These are phyloP conservation scores for Hyperoplus lanceolatus DNA, from an alignment of 2,797 vertebrate genomes.

Conservation along the genomic window DNA sequence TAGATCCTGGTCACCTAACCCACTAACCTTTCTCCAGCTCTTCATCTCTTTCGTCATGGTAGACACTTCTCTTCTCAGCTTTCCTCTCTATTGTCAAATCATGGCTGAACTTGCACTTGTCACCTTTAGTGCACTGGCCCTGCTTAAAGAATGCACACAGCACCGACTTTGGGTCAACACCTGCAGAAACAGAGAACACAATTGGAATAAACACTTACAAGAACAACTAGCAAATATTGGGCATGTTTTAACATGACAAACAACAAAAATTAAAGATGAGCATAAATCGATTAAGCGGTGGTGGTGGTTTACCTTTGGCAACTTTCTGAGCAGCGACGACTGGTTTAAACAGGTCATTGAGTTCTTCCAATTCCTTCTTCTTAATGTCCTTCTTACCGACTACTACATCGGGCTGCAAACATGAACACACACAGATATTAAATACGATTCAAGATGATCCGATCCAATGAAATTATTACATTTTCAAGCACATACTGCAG, in stretches of 20 bases:
- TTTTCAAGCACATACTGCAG: neutral
- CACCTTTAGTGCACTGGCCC: slow-evolving; percentile 98
- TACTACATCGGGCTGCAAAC: slow-evolving; percentile 86
- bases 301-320: slow-evolving; percentile 90
- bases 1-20: neutral
- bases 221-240: neutral
- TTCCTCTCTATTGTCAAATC: slow-evolving; percentile 96
- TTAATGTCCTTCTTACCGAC: slow-evolving; percentile 92
- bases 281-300: neutral
- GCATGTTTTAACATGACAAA: neutral
- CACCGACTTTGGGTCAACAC: slow-evolving; percentile 97
- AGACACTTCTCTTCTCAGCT: slow-evolving; percentile 95
- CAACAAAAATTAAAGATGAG: neutral
- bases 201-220: neutral
- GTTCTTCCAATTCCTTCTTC: slow-evolving; percentile 95
- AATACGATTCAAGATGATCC: neutral
- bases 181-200: slow-evolving; percentile 71
- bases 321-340: slow-evolving; percentile 97
- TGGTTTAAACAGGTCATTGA: slow-evolving; percentile 98
- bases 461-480: neutral
- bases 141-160: slow-evolving; percentile 99
- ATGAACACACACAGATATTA: slow-evolving; percentile 57
- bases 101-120: slow-evolving; percentile 99
- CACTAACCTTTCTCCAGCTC: slow-evolving; percentile 93
- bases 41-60: slow-evolving; percentile 95